phyloP scores from a whole-genome alignment of 2,888 invertebrate genomes.

The Odontomyia ornata region DNA sequence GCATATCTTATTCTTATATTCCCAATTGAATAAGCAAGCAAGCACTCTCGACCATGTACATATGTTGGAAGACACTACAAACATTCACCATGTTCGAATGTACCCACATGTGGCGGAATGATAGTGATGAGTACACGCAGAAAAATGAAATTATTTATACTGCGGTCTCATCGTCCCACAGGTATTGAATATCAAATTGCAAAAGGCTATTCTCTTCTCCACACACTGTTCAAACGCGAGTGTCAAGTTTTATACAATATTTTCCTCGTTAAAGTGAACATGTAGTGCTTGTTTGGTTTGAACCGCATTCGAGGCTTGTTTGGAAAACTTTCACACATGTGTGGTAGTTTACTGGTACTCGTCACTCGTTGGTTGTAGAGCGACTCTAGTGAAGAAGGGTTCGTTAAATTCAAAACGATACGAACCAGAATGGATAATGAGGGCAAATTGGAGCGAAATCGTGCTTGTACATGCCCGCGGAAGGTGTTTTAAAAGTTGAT shows the following conservation, averaged over 20 bases:
- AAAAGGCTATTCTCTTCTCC: neutral
- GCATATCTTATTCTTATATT: no score
- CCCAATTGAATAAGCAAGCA: no score
- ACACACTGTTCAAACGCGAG: conserved; percentile 17
- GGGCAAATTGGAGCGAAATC: neutral
- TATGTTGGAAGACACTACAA: no score
- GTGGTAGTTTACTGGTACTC: neutral
- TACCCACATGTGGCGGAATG: conserved; percentile 22
- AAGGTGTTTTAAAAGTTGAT: neutral
- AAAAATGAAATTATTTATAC: conserved; percentile 31
- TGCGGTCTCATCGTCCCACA: conserved; percentile 44
- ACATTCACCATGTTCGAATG: conserved; percentile 1
- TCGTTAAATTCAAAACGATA: neutral
- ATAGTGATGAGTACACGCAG: neutral
- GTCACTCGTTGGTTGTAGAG: no score
- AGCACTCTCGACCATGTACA: no score
- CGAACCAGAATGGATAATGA: conserved; percentile 11
- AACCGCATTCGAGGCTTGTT: conserved; percentile 1
- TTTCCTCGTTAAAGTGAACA: neutral
- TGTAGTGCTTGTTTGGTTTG: conserved; percentile 21
- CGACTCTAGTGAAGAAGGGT: neutral
- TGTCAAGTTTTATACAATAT: conserved; percentile 19
- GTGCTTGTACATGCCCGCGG: neutral
- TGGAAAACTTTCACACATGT: neutral
- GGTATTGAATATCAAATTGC: conserved; percentile 46